Evolutionary conservation across 2,797 vertebrate species (phyloP), one percentile per base, ranked within the genome.

Genomic region (Ctenosaura bakeri): DNA sequence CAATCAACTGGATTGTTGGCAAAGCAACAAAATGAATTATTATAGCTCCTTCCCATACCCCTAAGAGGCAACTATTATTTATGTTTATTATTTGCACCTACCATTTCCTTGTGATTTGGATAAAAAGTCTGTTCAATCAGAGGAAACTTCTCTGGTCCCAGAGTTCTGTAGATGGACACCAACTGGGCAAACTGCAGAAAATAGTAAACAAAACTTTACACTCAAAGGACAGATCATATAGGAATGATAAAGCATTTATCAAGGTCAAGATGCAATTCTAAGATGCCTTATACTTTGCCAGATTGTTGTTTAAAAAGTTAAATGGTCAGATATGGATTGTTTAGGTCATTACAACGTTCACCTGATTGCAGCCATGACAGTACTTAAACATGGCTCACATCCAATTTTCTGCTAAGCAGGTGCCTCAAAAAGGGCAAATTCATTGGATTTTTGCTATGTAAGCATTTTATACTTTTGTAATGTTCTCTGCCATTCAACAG

Each of bases 101-200:
- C 99, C 99, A 99, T 99, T 97, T 99, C 99, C 97, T 97, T 99
- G 96, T 99, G 98, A 97, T 99, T 99, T n/a, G 99, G 98, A 93
- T 99, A 99, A 97, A 99, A 99, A 0, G 98, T 99, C 95, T 99
- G 99, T 92, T 99, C 98, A 79, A 99, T 99, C 38, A 99, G 97
- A 52, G 99, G 99, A 88, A 99, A 99, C 96, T 98, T 99, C 84
- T 99, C 99, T 7, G 98, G 96, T 90, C 99, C 99, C 95, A 99
- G 76, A 46, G 94, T 96, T 97, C 98, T 99, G 96, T 98, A 98
- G 96, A 98, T 98, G 94, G 96, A 98, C 94, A 99, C 98, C 97
- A 99, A 97, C 96, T 99, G 99, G 92, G 99, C 98, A 97, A 99
- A 99, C 99, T 99, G 96, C 59, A 96, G 96, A 95, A 95, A 35